Evolutionary conservation across 2,113 vertebrate genomes (phyloP).

Genomic region (Proteles cristata): DNA sequence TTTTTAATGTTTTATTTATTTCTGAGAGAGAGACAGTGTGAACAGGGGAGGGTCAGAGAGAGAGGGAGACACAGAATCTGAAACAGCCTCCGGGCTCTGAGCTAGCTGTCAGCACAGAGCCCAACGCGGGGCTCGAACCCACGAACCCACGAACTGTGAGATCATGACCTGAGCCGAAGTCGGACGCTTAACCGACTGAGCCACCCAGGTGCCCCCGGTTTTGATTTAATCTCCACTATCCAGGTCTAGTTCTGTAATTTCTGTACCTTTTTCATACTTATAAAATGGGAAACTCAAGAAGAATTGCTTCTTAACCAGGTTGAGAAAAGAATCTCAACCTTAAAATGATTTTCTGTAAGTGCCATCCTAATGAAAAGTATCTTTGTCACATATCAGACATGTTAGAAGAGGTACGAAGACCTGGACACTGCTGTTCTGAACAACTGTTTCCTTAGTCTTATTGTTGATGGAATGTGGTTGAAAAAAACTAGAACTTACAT

Average conservation of each 20-base stretch:
- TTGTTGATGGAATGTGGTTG: slow-evolving; percentile 23
- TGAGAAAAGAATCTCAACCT: slow-evolving; percentile 1
- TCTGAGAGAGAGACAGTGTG: no score
- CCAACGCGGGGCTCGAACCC: no score
- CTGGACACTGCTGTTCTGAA: slow-evolving; percentile 23
- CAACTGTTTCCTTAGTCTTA: slow-evolving; percentile 34
- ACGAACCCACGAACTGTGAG: no score
- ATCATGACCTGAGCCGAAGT: no score
- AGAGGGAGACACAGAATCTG: no score
- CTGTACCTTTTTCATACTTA: slow-evolving; percentile 13
- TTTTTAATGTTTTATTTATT: no score
- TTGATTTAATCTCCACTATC: slow-evolving; percentile 38
- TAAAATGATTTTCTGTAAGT: slow-evolving; percentile 27
- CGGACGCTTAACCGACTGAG: no score
- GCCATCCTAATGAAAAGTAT: neutral
- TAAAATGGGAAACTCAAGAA: slow-evolving; percentile 38
- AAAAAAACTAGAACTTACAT: slow-evolving; percentile 14
- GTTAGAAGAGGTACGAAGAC: slow-evolving; percentile 13
- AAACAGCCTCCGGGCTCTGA: no score
- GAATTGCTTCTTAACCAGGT: neutral
- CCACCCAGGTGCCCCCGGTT: neutral
- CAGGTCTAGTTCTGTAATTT: slow-evolving; percentile 5
- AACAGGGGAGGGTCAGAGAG: no score
- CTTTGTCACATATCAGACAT: neutral
- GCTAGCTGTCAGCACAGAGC: no score